Percentiles rank a stretch among this genome's conserved stretches.
These are phyloP conservation scores for Cotesia typhae DNA, from an alignment of 1,140 invertebrate genomes.

Conservation along the genomic window DNA sequence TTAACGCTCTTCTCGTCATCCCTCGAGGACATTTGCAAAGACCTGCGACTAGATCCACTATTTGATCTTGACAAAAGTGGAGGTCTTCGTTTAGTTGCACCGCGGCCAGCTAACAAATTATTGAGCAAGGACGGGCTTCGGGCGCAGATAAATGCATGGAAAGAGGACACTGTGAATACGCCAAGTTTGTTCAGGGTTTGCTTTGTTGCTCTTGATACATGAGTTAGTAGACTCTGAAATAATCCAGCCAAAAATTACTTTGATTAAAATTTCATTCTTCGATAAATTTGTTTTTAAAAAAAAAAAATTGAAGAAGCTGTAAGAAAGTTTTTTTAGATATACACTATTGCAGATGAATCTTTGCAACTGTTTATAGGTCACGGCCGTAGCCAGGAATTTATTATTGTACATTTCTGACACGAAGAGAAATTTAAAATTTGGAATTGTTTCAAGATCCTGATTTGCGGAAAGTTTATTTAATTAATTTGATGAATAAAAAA, in stretches of 20 bases:
- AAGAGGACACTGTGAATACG: conserved; percentile 96
- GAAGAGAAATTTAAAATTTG: no score
- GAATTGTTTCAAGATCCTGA: no score
- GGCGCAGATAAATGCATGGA: conserved; percentile 97
- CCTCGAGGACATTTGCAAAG: conserved; percentile 82
- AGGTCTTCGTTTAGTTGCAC: conserved; percentile 85
- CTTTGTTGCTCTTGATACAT: conserved; percentile 95
- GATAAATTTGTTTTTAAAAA: no score
- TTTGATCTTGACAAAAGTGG: conserved; percentile 90
- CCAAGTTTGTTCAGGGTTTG: conserved; percentile 93
- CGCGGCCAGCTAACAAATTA: conserved; percentile 89
- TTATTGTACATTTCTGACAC: no score
- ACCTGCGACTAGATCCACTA: conserved; percentile 82
- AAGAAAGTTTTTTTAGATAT: no score
- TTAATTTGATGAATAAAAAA: no score
- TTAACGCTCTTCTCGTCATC: conserved; percentile 90
- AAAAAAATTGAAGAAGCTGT: no score
- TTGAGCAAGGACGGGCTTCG: conserved; percentile 91
- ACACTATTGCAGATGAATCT: no score
- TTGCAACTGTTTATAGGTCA: no score
- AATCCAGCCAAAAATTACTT: conserved; percentile 28
- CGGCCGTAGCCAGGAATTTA: no score
- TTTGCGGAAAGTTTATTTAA: no score
- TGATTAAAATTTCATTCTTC: neutral
- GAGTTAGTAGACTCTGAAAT: conserved; percentile 89